Conservation (phyloP, 2,113 vertebrate genomes). For the Serinus canaria region DNA sequence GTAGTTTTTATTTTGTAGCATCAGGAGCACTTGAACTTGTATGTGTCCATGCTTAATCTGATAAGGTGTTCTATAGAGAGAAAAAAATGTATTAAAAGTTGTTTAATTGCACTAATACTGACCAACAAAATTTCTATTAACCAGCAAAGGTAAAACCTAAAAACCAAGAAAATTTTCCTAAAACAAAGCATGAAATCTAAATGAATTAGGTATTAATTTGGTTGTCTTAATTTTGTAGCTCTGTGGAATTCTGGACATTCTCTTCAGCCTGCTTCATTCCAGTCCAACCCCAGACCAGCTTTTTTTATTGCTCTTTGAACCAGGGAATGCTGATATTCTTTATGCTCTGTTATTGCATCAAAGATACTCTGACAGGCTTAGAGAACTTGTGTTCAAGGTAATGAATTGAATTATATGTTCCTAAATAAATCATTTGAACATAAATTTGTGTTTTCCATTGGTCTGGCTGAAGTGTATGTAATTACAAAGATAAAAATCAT, state of each 20-base stretch:
- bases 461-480: neutral
- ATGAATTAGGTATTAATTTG: neutral
- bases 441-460: neutral
- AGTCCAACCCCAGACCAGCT: conserved; percentile 89
- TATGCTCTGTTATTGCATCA: conserved; percentile 90
- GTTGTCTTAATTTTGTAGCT: conserved; percentile 76
- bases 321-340: conserved; percentile 90
- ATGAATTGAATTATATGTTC: neutral
- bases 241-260: conserved; percentile 83
- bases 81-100: neutral
- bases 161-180: neutral
- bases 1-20: neutral
- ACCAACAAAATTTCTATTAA: neutral
- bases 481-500: neutral
- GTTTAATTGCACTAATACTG: neutral
- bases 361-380: conserved; percentile 88
- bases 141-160: neutral
- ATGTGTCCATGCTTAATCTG: neutral
- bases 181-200: neutral
- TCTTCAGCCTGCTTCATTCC: conserved; percentile 86
- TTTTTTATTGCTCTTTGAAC: conserved; percentile 93
- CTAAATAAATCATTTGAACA: neutral
- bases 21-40: neutral
- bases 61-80: neutral
- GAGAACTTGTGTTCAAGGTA: conserved; percentile 96